Percentiles rank a stretch among this genome's conserved stretches.
Conservation (phyloP, 1,140 invertebrate species). For the Zaprionus africanus region DNA sequence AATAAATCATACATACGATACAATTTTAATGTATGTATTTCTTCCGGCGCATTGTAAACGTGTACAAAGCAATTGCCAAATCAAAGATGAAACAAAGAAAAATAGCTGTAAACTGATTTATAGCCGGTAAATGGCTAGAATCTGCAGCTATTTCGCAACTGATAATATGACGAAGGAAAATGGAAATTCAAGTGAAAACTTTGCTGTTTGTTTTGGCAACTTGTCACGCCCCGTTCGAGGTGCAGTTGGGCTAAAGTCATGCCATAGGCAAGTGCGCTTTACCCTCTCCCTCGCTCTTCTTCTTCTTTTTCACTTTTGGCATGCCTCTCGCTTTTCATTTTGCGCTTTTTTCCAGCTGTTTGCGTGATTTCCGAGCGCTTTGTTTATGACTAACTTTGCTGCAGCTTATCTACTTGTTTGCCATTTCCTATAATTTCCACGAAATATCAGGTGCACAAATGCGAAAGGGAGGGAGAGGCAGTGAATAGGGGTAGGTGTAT, state of each 20-base stretch:
- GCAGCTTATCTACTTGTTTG: constrained; percentile 13
- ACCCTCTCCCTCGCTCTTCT: neutral
- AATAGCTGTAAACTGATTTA: constrained; percentile 54
- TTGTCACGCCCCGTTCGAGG: constrained; percentile 17
- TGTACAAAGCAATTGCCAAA: constrained; percentile 49
- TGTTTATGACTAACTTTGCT: constrained; percentile 41
- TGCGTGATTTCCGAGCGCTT: constrained; percentile 43
- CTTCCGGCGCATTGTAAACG: constrained; percentile 42
- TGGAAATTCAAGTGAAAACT: neutral
- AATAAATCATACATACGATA: constrained; percentile 62
- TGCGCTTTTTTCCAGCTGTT: constrained; percentile 8
- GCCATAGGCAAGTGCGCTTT: constrained; percentile 27
- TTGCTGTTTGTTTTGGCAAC: constrained; percentile 3
- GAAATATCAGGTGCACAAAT: constrained; percentile 24
- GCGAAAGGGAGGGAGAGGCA: neutral
- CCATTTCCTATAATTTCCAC: constrained; percentile 19
- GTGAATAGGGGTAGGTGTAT: too few relatives aligned
- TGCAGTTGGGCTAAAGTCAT: constrained; percentile 53
- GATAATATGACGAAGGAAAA: neutral
- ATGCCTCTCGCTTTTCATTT: neutral
- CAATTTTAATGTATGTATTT: constrained; percentile 35
- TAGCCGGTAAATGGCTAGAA: constrained; percentile 26
- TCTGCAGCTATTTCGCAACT: neutral
- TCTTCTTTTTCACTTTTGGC: constrained; percentile 36
- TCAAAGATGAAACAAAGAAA: constrained; percentile 40